These are phyloP conservation scores for Lophius piscatorius DNA, from an alignment of 2,113 vertebrate species.

Conservation along the genomic window DNA sequence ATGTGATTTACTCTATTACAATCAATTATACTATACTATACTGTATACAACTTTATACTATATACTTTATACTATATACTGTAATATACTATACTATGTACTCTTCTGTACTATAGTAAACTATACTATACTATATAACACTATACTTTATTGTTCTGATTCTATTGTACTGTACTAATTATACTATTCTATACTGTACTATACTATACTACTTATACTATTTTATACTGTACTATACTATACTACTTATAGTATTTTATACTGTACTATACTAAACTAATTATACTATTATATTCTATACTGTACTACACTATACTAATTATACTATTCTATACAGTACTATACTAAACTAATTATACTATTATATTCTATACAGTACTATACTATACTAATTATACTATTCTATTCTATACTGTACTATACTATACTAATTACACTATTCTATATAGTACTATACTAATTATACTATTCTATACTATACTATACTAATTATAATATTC, in stretches of 20 bases:
- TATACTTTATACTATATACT: background rate
- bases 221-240: too few relatives aligned
- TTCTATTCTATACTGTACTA: too few relatives aligned
- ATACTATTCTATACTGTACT: background rate
- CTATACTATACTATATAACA: background rate
- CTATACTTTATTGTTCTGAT: background rate
- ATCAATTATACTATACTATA: background rate
- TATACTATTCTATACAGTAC: background rate
- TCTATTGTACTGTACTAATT: background rate
- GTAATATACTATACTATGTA: background rate
- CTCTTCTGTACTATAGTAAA: background rate
- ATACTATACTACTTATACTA: background rate
- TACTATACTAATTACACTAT: too few relatives aligned
- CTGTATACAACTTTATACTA: background rate
- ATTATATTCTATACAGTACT: too few relatives aligned
- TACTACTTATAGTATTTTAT: too few relatives aligned
- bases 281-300: background rate
- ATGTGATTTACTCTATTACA: background rate
- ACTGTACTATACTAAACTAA: background rate
- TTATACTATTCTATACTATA: background rate
- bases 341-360: too few relatives aligned
- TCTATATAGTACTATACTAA: too few relatives aligned
- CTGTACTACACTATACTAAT: background rate
- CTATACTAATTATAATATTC: background rate
- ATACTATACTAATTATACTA: too few relatives aligned